phyloP scores from a whole-genome alignment of 2,797 vertebrate genomes.

The Alauda arvensis region DNA sequence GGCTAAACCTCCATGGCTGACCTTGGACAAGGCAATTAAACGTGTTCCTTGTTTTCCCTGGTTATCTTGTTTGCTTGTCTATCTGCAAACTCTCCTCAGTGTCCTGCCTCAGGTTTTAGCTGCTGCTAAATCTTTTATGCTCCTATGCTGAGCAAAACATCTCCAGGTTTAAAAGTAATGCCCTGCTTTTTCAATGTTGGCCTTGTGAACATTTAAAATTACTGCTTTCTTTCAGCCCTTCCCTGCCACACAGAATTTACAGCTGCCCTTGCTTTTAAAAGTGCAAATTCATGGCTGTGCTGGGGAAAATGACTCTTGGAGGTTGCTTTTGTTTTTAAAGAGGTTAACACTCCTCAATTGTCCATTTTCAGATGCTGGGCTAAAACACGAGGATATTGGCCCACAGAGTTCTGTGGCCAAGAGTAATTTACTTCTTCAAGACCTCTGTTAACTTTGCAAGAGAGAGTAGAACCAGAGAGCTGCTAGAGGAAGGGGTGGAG shows the following conservation, averaged over 20 bases:
- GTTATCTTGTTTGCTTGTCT: not conserved
- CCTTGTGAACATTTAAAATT: not conserved
- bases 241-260: not conserved
- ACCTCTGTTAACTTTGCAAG: not conserved
- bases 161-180: not conserved
- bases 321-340: not conserved
- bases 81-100: not conserved
- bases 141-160: not conserved
- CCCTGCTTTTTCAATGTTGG: not conserved
- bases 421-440: not conserved
- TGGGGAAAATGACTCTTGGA: not conserved
- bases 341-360: not conserved
- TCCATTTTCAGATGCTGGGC: not conserved
- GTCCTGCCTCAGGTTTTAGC: not conserved
- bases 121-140: not conserved
- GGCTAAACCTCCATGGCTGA: not conserved
- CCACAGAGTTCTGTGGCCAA: not conserved
- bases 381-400: not conserved
- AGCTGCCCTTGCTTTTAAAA: not conserved
- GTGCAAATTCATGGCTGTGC: not conserved
- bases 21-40: not conserved
- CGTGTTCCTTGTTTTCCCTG: not conserved
- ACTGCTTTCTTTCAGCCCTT: not conserved
- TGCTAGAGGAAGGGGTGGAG: not conserved
- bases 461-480: not conserved